These are phyloP conservation scores for Cryptomyrus ogoouensis DNA, from an alignment of 2,113 vertebrate genomes.

Conservation along the genomic window DNA sequence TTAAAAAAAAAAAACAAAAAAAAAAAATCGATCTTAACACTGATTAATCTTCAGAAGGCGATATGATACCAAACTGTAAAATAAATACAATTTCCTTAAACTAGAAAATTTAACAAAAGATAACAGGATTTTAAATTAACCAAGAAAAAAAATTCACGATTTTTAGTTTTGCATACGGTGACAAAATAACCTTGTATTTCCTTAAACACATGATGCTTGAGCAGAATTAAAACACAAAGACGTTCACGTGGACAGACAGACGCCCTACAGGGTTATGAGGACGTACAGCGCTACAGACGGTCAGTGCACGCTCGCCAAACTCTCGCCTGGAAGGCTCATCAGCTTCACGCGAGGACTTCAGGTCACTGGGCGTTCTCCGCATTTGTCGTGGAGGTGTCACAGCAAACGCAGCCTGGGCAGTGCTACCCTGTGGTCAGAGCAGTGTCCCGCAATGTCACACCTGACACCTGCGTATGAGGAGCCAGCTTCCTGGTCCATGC, in stretches of 20 bases:
- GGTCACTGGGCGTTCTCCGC: neutral
- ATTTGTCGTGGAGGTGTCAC: neutral
- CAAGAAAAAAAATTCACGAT: slow-evolving; percentile 57
- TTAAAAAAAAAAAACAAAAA: slow-evolving; percentile 36
- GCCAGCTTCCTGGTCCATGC: neutral
- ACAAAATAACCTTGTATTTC: slow-evolving; percentile 48
- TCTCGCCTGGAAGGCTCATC: slow-evolving; percentile 27
- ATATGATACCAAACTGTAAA: slow-evolving; percentile 57
- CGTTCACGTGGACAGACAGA: neutral
- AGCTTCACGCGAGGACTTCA: slow-evolving; percentile 32
- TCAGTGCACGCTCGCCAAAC: slow-evolving; percentile 50
- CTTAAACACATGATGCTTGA: slow-evolving; percentile 43
- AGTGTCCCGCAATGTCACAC: neutral
- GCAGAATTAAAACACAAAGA: slow-evolving; percentile 37
- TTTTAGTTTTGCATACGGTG: slow-evolving; percentile 57
- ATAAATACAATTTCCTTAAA: slow-evolving; percentile 65
- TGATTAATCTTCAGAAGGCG: slow-evolving; percentile 49
- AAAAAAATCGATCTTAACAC: slow-evolving; percentile 48
- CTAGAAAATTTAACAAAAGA: slow-evolving; percentile 49
- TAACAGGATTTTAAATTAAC: slow-evolving; percentile 69
- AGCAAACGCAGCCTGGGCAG: neutral
- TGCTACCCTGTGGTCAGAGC: neutral
- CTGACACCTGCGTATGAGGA: neutral
- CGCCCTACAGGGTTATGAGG: slow-evolving; percentile 22
- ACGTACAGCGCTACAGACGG: slow-evolving; percentile 44